Evolutionary conservation across 2,888 invertebrate species (phyloP).

Genomic region (Notocelia uddmanniana): DNA sequence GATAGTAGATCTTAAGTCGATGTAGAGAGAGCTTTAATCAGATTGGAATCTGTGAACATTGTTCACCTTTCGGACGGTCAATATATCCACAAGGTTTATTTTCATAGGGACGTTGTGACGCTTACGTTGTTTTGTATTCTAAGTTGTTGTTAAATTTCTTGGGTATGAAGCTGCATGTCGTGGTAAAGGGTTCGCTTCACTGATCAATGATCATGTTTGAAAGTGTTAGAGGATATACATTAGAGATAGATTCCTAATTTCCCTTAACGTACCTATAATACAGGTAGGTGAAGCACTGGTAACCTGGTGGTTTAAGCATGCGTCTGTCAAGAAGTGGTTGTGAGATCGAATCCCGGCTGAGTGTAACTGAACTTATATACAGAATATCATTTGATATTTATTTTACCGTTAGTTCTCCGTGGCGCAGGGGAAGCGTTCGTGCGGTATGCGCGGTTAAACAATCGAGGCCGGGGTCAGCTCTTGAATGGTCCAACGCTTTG

Average conservation of each 20-base stretch:
- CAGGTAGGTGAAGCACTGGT: no score
- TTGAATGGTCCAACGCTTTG: no score
- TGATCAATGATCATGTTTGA: conserved; percentile 23
- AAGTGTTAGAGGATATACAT: not conserved
- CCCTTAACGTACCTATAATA: no score
- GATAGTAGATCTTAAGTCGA: not conserved
- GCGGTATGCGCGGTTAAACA: no score
- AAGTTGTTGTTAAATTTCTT: not conserved
- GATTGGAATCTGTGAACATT: not conserved
- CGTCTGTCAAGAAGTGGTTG: no score
- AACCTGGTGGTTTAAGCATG: no score
- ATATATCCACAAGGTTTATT: not conserved
- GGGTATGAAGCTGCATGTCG: not conserved
- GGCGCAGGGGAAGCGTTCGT: no score
- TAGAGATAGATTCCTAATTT: not conserved
- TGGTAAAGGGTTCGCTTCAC: not conserved
- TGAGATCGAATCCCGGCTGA: no score
- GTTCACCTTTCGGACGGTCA: not conserved
- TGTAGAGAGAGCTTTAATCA: not conserved
- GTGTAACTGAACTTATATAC: no score
- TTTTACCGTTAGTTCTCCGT: no score
- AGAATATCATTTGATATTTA: no score
- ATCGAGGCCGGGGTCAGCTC: no score
- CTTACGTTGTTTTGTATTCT: not conserved
- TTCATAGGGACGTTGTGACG: not conserved